These are phyloP conservation scores for Alectoris magna DNA, from an alignment of 2,797 vertebrate genomes.

Conservation along the genomic window DNA sequence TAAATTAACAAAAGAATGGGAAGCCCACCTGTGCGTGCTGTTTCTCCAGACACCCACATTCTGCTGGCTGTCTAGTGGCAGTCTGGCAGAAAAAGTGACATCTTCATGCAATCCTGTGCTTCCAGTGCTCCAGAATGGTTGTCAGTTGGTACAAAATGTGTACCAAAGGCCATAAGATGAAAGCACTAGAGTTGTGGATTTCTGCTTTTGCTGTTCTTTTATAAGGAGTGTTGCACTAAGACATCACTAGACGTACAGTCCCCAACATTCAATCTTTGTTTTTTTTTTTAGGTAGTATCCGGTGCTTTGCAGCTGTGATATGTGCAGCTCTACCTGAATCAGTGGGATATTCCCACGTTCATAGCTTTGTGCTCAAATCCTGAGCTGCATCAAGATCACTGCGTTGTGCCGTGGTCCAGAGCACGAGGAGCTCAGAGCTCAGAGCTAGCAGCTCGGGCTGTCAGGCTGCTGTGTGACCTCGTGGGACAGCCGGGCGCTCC, in stretches of 20 bases:
- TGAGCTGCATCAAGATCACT: background rate
- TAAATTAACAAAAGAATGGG: background rate
- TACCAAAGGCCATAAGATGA: background rate
- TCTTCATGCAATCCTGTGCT: background rate
- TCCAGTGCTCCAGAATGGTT: background rate
- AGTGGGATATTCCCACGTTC: background rate
- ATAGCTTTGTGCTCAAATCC: background rate
- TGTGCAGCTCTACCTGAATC: background rate
- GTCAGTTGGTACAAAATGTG: background rate
- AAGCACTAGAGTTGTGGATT: background rate
- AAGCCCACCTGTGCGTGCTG: background rate
- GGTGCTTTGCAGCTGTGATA: background rate
- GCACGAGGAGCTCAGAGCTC: background rate
- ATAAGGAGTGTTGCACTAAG: background rate
- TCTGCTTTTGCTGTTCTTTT: background rate
- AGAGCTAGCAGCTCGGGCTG: background rate
- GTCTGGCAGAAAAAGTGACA: background rate
- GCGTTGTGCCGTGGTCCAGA: background rate
- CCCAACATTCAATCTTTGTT: background rate
- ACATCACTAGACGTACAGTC: background rate
- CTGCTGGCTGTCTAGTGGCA: background rate
- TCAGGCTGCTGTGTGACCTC: background rate
- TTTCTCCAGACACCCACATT: background rate
- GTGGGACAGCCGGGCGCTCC: accelerated
- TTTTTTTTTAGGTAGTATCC: conserved; percentile 34